Conservation (phyloP, 1,140 invertebrate species). For the Oedothorax gibbosus region DNA sequence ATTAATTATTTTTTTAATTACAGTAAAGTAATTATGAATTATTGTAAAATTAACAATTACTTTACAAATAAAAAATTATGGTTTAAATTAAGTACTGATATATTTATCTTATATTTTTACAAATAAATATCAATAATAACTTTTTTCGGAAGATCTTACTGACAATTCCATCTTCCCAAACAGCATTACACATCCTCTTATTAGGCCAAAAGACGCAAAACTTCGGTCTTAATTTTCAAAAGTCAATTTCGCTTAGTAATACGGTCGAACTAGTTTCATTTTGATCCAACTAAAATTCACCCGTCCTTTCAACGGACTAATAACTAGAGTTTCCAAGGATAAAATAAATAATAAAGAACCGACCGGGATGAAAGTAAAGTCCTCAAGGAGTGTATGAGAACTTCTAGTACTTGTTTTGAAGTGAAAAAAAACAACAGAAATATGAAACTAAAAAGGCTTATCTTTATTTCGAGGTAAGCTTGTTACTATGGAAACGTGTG, state of each 20-base stretch:
- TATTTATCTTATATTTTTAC: background rate
- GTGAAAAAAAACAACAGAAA: conserved; percentile 26
- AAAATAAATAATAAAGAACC: background rate
- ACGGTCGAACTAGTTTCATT: conserved; percentile 42
- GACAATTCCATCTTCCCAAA: conserved; percentile 3
- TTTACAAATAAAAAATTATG: too few species aligned
- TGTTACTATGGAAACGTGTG: conserved; percentile 33
- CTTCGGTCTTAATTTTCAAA: background rate
- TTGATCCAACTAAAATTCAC: conserved; percentile 23
- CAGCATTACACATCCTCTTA: background rate
- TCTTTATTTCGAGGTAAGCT: conserved; percentile 47
- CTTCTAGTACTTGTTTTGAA: conserved; percentile 18
- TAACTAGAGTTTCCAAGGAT: conserved; percentile 15
- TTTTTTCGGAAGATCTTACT: background rate
- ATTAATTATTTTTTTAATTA: too few species aligned
- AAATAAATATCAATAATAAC: background rate
- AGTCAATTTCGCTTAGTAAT: conserved; percentile 24
- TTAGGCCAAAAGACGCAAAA: background rate
- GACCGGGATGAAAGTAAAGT: conserved; percentile 2
- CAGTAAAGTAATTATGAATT: too few species aligned
- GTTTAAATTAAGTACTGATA: too few species aligned
- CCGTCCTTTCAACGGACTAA: conserved; percentile 18
- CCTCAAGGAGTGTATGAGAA: conserved; percentile 12
- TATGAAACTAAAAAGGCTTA: conserved; percentile 49
- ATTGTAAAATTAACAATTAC: too few species aligned